phyloP scores from a whole-genome alignment of 2,797 vertebrate species.

The Sylvilagus floridanus region DNA sequence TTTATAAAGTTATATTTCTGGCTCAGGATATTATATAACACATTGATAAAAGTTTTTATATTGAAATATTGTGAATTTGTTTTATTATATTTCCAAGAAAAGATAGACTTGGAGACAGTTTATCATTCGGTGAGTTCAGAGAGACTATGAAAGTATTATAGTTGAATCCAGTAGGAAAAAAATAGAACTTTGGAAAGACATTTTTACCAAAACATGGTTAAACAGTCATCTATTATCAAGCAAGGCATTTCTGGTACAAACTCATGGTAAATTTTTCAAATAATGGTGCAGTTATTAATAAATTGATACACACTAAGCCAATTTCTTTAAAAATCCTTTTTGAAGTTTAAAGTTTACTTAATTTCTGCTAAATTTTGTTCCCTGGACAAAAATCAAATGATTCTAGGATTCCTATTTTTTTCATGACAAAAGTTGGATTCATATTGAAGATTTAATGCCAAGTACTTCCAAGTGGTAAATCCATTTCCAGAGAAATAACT shows the following conservation, averaged over 20 bases:
- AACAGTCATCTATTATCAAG: conserved; percentile 24
- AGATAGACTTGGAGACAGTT: conserved; percentile 47
- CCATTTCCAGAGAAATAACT: conserved; percentile 65
- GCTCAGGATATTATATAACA: background rate
- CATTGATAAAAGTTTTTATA: conserved; percentile 30
- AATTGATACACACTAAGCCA: background rate
- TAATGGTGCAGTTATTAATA: conserved; percentile 9
- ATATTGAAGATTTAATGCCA: conserved; percentile 67
- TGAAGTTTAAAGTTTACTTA: conserved; percentile 57
- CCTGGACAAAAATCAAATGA: conserved; percentile 66
- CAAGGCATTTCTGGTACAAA: conserved; percentile 21
- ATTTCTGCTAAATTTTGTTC: conserved; percentile 55
- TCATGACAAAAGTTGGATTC: conserved; percentile 49
- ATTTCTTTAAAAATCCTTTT: background rate
- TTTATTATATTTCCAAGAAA: conserved; percentile 59
- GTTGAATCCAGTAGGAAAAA: conserved; percentile 49
- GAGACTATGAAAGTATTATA: conserved; percentile 48
- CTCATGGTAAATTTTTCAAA: background rate
- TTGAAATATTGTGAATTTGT: conserved; percentile 45
- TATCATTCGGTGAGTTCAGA: conserved; percentile 46
- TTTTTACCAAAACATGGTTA: conserved; percentile 20
- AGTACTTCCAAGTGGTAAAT: conserved; percentile 59
- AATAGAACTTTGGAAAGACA: conserved; percentile 19
- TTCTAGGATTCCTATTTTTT: conserved; percentile 44
- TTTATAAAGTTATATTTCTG: conserved; percentile 47